Conservation (phyloP, 2,888 invertebrate species). For the Parelbella ahira region DNA sequence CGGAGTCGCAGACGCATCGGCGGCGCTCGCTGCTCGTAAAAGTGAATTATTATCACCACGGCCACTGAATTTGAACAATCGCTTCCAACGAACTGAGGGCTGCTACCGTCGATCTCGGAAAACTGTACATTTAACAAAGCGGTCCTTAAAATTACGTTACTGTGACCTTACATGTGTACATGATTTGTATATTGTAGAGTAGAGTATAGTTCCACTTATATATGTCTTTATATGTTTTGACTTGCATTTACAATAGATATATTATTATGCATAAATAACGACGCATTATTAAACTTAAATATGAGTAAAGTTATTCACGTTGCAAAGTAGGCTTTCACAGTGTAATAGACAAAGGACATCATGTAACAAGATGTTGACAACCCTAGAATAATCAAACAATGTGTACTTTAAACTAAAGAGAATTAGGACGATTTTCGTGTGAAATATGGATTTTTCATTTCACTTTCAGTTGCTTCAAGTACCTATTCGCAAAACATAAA, state of each 20-base stretch:
- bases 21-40: slow-evolving; percentile 71
- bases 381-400: slow-evolving; percentile 10
- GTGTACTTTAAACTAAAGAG: slow-evolving; percentile 13
- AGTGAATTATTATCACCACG: slow-evolving; percentile 73
- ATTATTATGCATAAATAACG: too few relatives aligned
- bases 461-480: slow-evolving; percentile 15
- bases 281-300: too few relatives aligned
- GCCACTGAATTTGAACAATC: slow-evolving; percentile 73
- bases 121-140: neutral
- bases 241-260: too few relatives aligned
- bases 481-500: slow-evolving; percentile 16
- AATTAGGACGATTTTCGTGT: slow-evolving; percentile 6
- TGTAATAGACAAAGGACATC: too few relatives aligned
- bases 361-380: slow-evolving; percentile 1
- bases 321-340: too few relatives aligned
- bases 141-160: too few relatives aligned
- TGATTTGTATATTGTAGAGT: too few relatives aligned
- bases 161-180: too few relatives aligned
- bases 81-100: slow-evolving; percentile 36
- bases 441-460: slow-evolving; percentile 19
- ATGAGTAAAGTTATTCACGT: too few relatives aligned
- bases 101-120: neutral
- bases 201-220: too few relatives aligned
- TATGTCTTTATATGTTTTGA: too few relatives aligned
- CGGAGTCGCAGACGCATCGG: slow-evolving; percentile 65